A percentile compares a stretch with the other conserved stretches of the same genome.
These are phyloP conservation scores for Botrylloides violaceus DNA, from an alignment of 23 tunicate species.

Conservation along the genomic window DNA sequence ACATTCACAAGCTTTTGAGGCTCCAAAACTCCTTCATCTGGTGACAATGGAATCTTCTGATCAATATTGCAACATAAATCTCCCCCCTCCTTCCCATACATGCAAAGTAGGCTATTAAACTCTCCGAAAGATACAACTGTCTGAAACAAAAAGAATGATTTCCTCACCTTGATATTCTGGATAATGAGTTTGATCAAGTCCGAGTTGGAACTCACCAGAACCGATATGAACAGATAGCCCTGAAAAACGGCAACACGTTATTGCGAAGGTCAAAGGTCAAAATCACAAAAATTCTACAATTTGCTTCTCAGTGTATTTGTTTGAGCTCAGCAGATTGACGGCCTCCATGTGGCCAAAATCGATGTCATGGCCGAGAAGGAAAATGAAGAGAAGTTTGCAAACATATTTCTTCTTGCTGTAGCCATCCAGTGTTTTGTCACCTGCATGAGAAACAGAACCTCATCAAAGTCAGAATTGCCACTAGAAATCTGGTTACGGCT, in stretches of 20 bases:
- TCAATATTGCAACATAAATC: no score
- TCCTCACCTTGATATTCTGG: constrained; percentile 75
- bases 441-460: constrained; percentile 31
- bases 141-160: not conserved
- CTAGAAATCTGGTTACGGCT: no score
- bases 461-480: not conserved
- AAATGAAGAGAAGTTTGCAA: constrained; percentile 92
- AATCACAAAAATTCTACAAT: constrained; percentile 47
- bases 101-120: no score
- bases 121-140: no score
- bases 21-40: no score
- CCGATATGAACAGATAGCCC: constrained; percentile 95
- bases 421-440: constrained; percentile 98
- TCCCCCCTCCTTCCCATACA: no score
- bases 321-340: constrained; percentile 88
- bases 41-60: no score
- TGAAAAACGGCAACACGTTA: constrained; percentile 7
- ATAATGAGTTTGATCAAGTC: constrained; percentile 93
- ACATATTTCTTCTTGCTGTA: constrained; percentile 99
- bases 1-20: no score
- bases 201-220: constrained; percentile 77
- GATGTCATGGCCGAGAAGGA: constrained; percentile 95
- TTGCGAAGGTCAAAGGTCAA: constrained; percentile 6
- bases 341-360: constrained; percentile 99
- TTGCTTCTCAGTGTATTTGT: constrained; percentile 97